Evolutionary conservation across 2,797 vertebrate genomes (phyloP).

Genomic region (Allobates femoralis): DNA sequence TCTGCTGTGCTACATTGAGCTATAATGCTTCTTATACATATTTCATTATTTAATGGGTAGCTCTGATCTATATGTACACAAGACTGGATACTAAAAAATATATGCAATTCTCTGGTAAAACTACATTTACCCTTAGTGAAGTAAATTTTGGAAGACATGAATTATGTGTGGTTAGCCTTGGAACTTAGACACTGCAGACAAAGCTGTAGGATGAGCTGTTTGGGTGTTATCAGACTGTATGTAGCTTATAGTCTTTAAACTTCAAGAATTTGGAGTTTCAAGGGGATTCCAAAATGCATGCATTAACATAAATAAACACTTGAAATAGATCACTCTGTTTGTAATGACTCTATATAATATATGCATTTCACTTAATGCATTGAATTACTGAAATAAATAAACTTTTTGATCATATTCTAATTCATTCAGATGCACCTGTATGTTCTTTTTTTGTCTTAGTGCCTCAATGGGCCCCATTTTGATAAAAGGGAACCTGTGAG

Average conservation of each 20-base stretch:
- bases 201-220: neutral
- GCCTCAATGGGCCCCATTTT: too few species aligned
- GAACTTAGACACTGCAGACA: neutral
- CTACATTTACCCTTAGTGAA: neutral
- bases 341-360: too few species aligned
- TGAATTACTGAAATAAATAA: too few species aligned
- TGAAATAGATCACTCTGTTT: too few species aligned
- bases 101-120: neutral
- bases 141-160: neutral
- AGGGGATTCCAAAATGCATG: too few species aligned
- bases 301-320: too few species aligned
- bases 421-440: too few species aligned
- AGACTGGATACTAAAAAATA: neutral
- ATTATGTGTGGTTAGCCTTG: neutral
- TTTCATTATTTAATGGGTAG: neutral
- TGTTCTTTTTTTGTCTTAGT: too few species aligned
- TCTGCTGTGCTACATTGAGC: neutral
- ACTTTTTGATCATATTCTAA: too few species aligned
- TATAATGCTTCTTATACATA: neutral
- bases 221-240: neutral
- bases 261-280: too few species aligned
- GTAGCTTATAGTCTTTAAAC: neutral
- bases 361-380: too few species aligned
- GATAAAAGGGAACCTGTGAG: too few species aligned
- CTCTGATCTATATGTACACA: neutral